These are phyloP conservation scores for Atethmia centrago DNA, from an alignment of 2,888 invertebrate genomes.

Conservation along the genomic window DNA sequence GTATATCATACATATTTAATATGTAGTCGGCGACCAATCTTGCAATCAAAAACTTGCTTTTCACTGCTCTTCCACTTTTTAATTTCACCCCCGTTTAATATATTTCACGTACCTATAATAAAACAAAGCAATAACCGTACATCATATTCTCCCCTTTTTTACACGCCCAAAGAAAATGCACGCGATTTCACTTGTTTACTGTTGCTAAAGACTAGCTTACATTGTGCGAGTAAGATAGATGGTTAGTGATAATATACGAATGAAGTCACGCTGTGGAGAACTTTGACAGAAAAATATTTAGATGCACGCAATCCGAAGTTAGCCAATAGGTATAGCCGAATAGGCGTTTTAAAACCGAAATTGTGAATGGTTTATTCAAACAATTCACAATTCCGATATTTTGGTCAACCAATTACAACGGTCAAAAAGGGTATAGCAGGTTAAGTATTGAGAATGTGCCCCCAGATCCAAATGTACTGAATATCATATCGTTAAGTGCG, in stretches of 20 bases:
- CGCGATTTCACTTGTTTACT: constrained; percentile 66
- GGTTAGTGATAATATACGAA: constrained; percentile 18
- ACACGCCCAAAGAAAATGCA: constrained; percentile 66
- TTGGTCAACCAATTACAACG: too few species aligned
- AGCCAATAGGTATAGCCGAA: not conserved
- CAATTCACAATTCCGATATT: too few species aligned
- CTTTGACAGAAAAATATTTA: constrained; percentile 1
- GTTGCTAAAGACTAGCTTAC: constrained; percentile 47
- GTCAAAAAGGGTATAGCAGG: too few species aligned
- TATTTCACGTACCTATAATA: constrained; percentile 67
- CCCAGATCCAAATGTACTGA: too few species aligned
- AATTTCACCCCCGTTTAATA: constrained; percentile 60
- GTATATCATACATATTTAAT: too few species aligned
- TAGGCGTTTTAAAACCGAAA: not conserved
- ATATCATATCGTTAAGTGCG: too few species aligned
- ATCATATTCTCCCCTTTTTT: constrained; percentile 69
- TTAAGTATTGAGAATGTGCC: too few species aligned
- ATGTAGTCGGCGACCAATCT: too few species aligned
- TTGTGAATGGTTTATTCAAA: not conserved
- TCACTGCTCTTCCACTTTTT: constrained; percentile 52
- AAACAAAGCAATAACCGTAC: constrained; percentile 67
- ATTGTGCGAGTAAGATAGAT: constrained; percentile 32
- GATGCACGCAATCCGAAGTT: not conserved
- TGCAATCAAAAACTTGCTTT: not conserved
- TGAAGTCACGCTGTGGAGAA: not conserved